Evolutionary conservation across 1,140 invertebrate species (phyloP), one percentile per base, ranked within the genome.

Genomic region (Hyles euphorbiae): DNA sequence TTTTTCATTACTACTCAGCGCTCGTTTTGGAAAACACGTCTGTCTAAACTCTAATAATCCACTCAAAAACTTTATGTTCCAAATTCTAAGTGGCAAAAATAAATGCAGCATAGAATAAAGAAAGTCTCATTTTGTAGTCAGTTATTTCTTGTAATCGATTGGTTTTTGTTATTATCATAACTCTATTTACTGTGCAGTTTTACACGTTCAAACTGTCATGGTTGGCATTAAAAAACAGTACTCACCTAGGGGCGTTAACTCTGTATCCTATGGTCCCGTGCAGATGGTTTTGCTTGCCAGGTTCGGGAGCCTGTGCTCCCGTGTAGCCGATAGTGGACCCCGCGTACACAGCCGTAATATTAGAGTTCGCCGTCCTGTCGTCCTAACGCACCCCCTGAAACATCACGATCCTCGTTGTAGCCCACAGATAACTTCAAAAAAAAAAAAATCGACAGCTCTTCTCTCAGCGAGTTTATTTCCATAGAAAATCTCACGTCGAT

Each of bases 321-420:
- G 64, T 56, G 76, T 83, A 84, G 60, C 53, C 70, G 70, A 76
- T 72, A 60, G 70, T 65, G 56, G 76, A 70, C 61, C 72, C 75
- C 74, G 72, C 74, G 82, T 87, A 88, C 61, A 76, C 82, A 68
- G 77, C 74, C 75, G 83, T 78, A 74, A 80, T 77, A 76, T 72
- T 76, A 72, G 86, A 79, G 78, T 84, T 76, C 78, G 82, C 86
- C 86, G 86, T 88, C 81, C 83, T 88, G 86, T 76, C 76, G 79
- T 70, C 78, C 70, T 59, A 58, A 70, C 60, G 59, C 79, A 78
- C 78, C 80, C 70, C 78, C 83, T 88, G 83, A 84, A 88, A 87
- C 72, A 82, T 74, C 72, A 80, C 52, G 75, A 62, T 80, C 70
- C 65, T 70, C 71, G 68, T 67, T 86, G 76, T 78, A 81, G 64